Evolutionary conservation across 2,888 invertebrate species (phyloP).

Genomic region (Mesochorus sp.): DNA sequence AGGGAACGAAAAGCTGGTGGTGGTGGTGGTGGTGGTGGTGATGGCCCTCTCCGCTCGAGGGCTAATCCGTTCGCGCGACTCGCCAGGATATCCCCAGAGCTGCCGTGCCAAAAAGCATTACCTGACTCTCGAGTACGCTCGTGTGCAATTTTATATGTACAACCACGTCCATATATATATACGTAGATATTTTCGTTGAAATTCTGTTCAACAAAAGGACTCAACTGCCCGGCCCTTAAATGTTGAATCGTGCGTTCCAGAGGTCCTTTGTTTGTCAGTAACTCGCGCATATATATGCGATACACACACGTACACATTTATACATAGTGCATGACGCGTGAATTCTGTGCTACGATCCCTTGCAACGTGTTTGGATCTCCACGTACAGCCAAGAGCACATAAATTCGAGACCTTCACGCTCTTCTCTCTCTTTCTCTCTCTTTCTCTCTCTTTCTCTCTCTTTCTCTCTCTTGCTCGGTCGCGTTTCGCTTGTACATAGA

Average conservation of each 20-base stretch:
- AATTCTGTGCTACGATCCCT: conserved; percentile 10
- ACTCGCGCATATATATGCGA: background rate
- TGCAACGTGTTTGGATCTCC: conserved; percentile 25
- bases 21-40: conserved; percentile 35
- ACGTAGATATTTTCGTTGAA: too few relatives aligned
- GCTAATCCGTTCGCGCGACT: conserved; percentile 61
- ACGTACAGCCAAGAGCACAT: conserved; percentile 50
- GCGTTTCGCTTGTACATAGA: conserved; percentile 29
- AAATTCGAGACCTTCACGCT: conserved; percentile 52
- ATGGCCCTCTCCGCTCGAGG: conserved; percentile 48
- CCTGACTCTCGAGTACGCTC: conserved; percentile 51
- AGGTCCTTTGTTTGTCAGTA: background rate
- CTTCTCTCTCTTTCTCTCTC: background rate
- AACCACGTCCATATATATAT: background rate
- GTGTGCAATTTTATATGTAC: conserved; percentile 22
- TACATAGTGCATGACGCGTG: conserved; percentile 26
- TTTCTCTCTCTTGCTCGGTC: conserved; percentile 16
- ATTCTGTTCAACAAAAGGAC: conserved; percentile 35
- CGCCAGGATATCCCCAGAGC: conserved; percentile 39
- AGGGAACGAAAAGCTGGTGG: conserved; percentile 16
- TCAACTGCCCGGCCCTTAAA: background rate
- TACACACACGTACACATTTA: background rate
- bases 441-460: conserved; percentile 12
- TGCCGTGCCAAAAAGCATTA: conserved; percentile 61
- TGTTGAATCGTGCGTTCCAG: background rate